phyloP scores from a whole-genome alignment of 2,797 vertebrate species.

The Vultur gryphus region DNA sequence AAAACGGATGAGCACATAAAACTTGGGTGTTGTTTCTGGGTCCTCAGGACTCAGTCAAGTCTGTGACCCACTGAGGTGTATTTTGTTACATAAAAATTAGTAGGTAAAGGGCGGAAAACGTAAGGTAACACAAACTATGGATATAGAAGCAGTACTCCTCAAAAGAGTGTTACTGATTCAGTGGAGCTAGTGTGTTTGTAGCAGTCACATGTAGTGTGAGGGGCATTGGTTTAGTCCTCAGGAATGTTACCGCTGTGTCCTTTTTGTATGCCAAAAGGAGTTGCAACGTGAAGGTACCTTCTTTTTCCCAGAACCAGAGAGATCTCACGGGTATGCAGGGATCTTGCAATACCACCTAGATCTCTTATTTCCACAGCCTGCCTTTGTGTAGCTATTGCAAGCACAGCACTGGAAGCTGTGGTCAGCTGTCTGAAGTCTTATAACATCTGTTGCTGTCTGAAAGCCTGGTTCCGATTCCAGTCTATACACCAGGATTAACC shows the following conservation, averaged over 20 bases:
- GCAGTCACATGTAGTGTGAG: neutral
- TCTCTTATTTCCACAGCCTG: neutral
- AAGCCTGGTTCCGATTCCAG: neutral
- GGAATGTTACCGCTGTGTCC: neutral
- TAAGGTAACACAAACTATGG: neutral
- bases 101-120: neutral
- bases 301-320: neutral
- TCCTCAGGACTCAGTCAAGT: neutral
- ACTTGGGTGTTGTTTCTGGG: neutral
- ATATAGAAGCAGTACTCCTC: neutral
- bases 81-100: neutral
- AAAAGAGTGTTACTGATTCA: neutral
- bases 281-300: neutral
- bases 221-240: neutral
- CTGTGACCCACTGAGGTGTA: neutral
- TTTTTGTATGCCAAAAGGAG: neutral
- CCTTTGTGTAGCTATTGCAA: neutral
- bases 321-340: neutral
- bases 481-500: neutral
- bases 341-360: neutral
- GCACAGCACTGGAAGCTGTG: neutral
- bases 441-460: slow-evolving; percentile 9
- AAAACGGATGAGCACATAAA: neutral
- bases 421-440: neutral
- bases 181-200: neutral